These are phyloP conservation scores for Sphyrna mokarran DNA, from an alignment of 2,113 vertebrate species.

Conservation along the genomic window DNA sequence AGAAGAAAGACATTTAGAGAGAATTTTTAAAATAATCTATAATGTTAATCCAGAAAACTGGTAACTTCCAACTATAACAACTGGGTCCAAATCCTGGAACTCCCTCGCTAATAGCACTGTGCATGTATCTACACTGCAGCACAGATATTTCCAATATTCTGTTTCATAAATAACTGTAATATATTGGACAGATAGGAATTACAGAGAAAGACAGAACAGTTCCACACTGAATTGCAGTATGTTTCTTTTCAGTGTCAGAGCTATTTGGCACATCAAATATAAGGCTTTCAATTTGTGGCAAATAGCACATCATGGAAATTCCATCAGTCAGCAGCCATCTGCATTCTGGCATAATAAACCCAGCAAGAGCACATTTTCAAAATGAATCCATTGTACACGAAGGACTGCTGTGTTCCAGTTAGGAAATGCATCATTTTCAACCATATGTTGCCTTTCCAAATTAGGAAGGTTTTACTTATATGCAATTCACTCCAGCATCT, in stretches of 20 bases:
- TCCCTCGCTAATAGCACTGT: no score
- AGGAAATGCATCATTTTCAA: conserved; percentile 9
- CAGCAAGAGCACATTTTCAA: conserved; percentile 11
- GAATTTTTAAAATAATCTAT: background rate
- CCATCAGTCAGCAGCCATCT: background rate
- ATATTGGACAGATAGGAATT: background rate
- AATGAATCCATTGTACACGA: background rate
- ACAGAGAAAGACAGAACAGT: background rate
- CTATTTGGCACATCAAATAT: conserved; percentile 25
- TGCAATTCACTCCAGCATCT: conserved; percentile 12
- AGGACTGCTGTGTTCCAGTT: conserved; percentile 23
- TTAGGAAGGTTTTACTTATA: background rate
- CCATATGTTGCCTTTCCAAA: background rate
- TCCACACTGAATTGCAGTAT: background rate
- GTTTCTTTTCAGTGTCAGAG: background rate
- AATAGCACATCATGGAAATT: background rate
- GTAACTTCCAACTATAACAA: background rate
- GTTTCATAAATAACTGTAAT: background rate
- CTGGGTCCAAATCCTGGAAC: no score
- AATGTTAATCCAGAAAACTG: background rate
- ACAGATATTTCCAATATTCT: background rate
- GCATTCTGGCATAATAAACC: background rate
- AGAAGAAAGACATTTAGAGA: background rate
- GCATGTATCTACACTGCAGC: no score
- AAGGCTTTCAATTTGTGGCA: background rate